Evolutionary conservation across 2,113 vertebrate species (phyloP).

Genomic region (Dasyurus viverrinus): DNA sequence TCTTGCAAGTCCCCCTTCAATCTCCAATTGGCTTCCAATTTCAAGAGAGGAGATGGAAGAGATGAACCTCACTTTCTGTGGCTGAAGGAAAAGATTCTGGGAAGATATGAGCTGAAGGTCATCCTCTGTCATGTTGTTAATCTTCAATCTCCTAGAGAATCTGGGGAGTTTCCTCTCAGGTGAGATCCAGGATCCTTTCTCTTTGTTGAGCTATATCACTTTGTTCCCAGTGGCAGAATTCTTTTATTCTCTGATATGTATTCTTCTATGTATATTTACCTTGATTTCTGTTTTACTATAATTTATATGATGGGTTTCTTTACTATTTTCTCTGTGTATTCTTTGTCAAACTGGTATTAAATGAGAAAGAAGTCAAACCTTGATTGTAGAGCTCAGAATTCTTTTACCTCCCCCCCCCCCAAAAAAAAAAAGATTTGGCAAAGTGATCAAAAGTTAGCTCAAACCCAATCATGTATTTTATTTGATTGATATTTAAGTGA

Average conservation of each 20-base stretch:
- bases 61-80: not conserved
- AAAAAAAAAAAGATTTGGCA: not conserved
- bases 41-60: not conserved
- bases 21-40: not conserved
- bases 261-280: not conserved
- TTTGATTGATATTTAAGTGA: not conserved
- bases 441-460: not conserved
- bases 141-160: not conserved
- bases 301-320: not conserved
- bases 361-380: not conserved
- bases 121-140: not conserved
- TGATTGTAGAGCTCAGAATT: too few species aligned
- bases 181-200: not conserved
- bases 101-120: not conserved
- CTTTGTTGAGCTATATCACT: not conserved
- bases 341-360: not conserved
- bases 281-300: not conserved
- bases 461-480: not conserved
- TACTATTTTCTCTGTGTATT: not conserved
- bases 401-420: too few species aligned
- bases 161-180: not conserved
- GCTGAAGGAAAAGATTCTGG: not conserved
- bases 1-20: not conserved
- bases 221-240: not conserved
- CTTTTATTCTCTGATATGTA: not conserved